Evolutionary conservation across 2,113 vertebrate genomes (phyloP).

Genomic region (Coracopsis vasa): DNA sequence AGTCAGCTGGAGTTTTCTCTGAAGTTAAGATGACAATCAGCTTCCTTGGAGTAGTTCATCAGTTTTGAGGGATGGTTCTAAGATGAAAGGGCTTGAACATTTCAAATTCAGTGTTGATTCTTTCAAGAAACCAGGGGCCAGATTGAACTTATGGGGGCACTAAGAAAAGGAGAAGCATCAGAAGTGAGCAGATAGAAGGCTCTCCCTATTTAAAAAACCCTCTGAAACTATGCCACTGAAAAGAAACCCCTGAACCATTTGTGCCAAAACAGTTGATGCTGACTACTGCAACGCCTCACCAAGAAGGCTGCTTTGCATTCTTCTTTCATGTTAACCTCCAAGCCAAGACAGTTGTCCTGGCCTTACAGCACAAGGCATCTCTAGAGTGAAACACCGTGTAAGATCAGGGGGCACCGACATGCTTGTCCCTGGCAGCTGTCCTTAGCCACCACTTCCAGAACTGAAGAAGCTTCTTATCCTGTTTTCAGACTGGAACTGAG

Average conservation of each 20-base stretch:
- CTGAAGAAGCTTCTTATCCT: neutral
- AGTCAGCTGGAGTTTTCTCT: neutral
- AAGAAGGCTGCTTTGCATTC: neutral
- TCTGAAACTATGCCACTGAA: neutral
- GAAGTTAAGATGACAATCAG: neutral
- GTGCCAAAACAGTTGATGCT: neutral
- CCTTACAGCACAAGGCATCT: neutral
- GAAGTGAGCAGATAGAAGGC: neutral
- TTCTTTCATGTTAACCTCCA: neutral
- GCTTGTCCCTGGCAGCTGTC: neutral
- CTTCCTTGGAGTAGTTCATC: neutral
- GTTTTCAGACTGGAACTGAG: neutral
- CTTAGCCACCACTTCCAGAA: neutral
- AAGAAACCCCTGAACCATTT: neutral
- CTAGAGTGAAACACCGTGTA: fast-evolving
- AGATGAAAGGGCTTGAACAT: neutral
- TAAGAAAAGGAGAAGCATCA: neutral
- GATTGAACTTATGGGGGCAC: neutral
- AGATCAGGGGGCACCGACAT: neutral
- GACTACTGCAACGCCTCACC: neutral
- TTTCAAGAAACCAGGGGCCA: neutral
- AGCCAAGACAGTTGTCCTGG: neutral
- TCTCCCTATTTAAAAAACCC: neutral
- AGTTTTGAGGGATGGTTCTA: neutral
- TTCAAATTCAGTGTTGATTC: neutral